Evolutionary conservation across 1,140 invertebrate species (phyloP), one percentile per base, ranked within the genome.

Genomic region (Probaryconus sp.): DNA sequence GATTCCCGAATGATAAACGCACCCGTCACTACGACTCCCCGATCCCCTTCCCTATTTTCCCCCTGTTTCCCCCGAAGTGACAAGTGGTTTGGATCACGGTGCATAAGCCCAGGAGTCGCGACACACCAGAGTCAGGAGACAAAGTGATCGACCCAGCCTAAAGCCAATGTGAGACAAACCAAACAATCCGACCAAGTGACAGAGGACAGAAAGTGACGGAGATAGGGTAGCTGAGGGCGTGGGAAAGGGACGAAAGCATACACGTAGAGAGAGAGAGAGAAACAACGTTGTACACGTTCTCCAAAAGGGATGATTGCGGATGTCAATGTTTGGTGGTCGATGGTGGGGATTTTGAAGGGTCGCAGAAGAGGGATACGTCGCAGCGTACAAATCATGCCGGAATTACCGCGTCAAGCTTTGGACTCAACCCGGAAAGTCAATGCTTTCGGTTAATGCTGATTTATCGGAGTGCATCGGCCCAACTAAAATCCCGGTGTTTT

Each of bases 21-120:
- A 80, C 87, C 79, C 87, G 89, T 90, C 90, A 89, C 75, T 85
- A 83, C 89, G 89, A 91, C 90, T 90, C 90, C 83, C 82, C 81
- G 83, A 80, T 79, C 83, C 81, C 79, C 85, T 81, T 83, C n/a
- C n/a, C n/a, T n/a, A n/a, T n/a, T n/a, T n/a, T n/a, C 90, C 90
- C 90, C 83, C 82, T 81, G 83, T 80, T 79, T 83, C 81, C 79
- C 85, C 81, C 81, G 74, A 84, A 85, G 80, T 87, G 85, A 87
- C 85, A 88, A 88, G 86, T 87, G 85, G 85, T 84, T 78, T 78
- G 86, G 86, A 87, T 88, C 86, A 88, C 77, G 81, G 69, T 67
- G 79, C 79, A 42, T 69, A 58, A 83, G 78, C 78, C 79, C 75
- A 74, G 79, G 77, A 67, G 37, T 40, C 70, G 50, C 70, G 70